A percentile compares a stretch with the other conserved stretches of the same genome.
Conservation (phyloP, 2,888 invertebrate genomes). For the Apomyelois bistriatella region DNA sequence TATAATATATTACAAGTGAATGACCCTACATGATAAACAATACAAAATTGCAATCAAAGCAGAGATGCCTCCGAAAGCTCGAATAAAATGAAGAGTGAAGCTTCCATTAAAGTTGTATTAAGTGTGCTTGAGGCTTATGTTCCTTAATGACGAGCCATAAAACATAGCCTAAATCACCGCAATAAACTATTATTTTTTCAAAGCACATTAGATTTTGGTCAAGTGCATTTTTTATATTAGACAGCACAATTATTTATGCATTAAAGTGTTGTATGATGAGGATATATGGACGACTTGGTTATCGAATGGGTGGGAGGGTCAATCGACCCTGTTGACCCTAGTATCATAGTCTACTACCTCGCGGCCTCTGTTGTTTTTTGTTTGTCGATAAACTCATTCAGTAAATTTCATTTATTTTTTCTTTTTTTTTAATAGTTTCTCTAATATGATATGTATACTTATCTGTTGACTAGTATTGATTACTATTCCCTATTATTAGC, state of each 20-base stretch:
- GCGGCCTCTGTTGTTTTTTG: no score
- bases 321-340: no score
- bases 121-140: constrained; percentile 40
- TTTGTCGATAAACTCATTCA: no score
- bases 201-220: constrained; percentile 7
- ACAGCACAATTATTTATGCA: constrained; percentile 2
- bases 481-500: no score
- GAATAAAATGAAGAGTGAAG: background rate
- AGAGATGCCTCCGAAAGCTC: background rate
- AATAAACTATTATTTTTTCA: constrained; percentile 20
- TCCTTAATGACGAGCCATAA: constrained; percentile 46
- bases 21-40: background rate
- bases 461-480: no score
- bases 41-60: constrained; percentile 5
- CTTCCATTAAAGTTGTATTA: constrained; percentile 54
- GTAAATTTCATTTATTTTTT: no score
- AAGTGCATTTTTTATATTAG: constrained; percentile 4
- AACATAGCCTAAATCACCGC: constrained; percentile 39
- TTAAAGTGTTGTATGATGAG: background rate
- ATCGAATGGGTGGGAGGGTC: no score
- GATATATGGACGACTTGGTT: no score
- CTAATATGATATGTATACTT: no score
- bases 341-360: no score
- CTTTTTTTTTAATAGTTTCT: no score
- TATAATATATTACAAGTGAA: no score